A percentile compares a stretch with the other conserved stretches of the same genome.
Conservation (phyloP, 2,797 vertebrate genomes). For the Falco peregrinus region DNA sequence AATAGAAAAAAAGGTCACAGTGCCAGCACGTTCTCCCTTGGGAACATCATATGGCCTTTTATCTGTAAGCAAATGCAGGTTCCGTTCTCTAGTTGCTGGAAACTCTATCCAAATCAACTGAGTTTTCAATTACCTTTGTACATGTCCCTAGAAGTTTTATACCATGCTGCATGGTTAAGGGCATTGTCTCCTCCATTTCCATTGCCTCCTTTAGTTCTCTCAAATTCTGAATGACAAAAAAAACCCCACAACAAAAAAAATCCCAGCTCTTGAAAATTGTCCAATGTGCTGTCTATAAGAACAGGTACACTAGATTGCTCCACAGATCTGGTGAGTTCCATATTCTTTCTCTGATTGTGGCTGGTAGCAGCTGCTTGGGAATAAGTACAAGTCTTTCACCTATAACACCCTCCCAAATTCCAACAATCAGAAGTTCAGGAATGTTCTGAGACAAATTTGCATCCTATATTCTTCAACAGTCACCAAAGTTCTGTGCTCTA, state of each 20-base stretch:
- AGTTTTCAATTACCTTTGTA: background rate
- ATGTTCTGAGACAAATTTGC: background rate
- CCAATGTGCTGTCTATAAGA: background rate
- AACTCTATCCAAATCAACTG: background rate
- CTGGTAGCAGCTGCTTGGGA: background rate
- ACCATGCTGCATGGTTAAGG: background rate
- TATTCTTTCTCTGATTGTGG: background rate
- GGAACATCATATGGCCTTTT: background rate
- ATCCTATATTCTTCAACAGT: background rate
- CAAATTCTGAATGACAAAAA: background rate
- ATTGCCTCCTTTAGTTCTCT: background rate
- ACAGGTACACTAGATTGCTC: background rate
- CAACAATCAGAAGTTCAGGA: background rate
- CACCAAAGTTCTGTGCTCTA: background rate
- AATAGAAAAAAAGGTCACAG: background rate
- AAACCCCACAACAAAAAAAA: background rate
- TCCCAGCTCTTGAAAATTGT: background rate
- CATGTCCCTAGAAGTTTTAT: background rate
- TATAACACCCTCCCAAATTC: background rate
- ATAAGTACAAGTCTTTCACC: background rate
- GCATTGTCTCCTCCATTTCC: background rate
- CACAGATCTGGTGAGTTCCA: background rate
- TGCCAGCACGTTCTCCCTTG: background rate
- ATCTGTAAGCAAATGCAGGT: background rate
- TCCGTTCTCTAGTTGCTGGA: background rate